Evolutionary conservation across 2,113 vertebrate species (phyloP).

Genomic region (Anolis sagrei): DNA sequence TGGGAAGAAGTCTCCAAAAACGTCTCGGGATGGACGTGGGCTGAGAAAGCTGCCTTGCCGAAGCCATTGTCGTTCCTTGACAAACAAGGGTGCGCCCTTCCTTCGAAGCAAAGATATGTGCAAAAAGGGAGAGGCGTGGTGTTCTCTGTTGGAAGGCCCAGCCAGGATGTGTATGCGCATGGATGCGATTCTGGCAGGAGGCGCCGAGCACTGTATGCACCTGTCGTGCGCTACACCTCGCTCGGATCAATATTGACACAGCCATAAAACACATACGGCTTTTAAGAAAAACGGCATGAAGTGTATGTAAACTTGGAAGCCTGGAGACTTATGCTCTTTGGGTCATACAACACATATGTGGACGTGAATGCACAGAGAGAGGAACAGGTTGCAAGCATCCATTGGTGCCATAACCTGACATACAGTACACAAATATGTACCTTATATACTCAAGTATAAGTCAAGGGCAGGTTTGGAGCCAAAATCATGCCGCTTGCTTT

Average conservation of each 20-base stretch:
- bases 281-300: not conserved
- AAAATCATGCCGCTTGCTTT: too few relatives aligned
- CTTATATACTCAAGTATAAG: too few relatives aligned
- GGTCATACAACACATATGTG: too few relatives aligned
- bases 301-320: not conserved
- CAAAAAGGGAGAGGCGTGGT: slow-evolving; percentile 38
- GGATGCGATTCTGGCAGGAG: slow-evolving; percentile 22
- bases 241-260: slow-evolving; percentile 55
- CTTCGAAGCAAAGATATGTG: slow-evolving; percentile 12
- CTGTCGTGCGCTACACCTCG: slow-evolving; percentile 27
- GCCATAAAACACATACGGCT: not conserved
- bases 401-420: too few relatives aligned
- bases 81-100: slow-evolving; percentile 55
- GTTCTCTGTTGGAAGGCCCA: slow-evolving; percentile 29
- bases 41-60: not conserved
- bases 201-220: slow-evolving; percentile 24
- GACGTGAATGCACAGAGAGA: too few relatives aligned
- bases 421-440: too few relatives aligned
- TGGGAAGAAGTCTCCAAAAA: not conserved
- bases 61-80: slow-evolving; percentile 37
- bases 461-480: too few relatives aligned
- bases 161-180: slow-evolving; percentile 39
- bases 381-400: too few relatives aligned
- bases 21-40: too few relatives aligned
- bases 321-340: too few relatives aligned